phyloP scores from a whole-genome alignment of 2,113 vertebrate species.

The Passer montanus region DNA sequence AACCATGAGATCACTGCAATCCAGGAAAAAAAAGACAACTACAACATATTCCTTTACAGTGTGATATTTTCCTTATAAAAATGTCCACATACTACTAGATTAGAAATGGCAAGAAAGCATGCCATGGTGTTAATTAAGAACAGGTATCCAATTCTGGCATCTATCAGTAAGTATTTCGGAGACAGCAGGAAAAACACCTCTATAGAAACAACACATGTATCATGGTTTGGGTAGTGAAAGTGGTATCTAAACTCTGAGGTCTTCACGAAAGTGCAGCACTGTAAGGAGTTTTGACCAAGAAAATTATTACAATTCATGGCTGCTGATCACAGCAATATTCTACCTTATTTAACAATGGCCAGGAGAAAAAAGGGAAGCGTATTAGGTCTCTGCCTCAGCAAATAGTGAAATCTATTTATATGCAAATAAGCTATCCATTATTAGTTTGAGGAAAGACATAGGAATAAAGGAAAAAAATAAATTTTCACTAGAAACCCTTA shows the following conservation, averaged over 20 bases:
- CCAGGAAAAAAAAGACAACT: not conserved
- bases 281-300: constrained; percentile 22
- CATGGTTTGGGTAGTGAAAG: not conserved
- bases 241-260: not conserved
- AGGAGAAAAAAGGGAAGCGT: constrained; percentile 17
- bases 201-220: not conserved
- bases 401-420: constrained; percentile 93
- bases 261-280: not conserved
- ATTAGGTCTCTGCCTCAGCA: constrained; percentile 76
- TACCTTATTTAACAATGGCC: constrained; percentile 61
- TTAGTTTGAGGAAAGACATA: constrained; percentile 79
- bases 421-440: constrained; percentile 89
- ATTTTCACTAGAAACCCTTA: constrained; percentile 86
- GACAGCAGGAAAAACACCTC: not conserved
- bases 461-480: constrained; percentile 83
- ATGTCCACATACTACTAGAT: not conserved
- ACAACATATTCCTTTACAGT: not conserved
- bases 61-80: not conserved
- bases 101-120: not conserved
- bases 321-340: constrained; percentile 64
- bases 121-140: not conserved
- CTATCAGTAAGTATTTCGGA: not conserved
- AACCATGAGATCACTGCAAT: not conserved
- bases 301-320: constrained; percentile 55
- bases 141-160: not conserved